A percentile compares a stretch with the other conserved stretches of the same genome.
These are phyloP conservation scores for Bellardia bayeri DNA, from an alignment of 2,888 invertebrate species.

Conservation along the genomic window DNA sequence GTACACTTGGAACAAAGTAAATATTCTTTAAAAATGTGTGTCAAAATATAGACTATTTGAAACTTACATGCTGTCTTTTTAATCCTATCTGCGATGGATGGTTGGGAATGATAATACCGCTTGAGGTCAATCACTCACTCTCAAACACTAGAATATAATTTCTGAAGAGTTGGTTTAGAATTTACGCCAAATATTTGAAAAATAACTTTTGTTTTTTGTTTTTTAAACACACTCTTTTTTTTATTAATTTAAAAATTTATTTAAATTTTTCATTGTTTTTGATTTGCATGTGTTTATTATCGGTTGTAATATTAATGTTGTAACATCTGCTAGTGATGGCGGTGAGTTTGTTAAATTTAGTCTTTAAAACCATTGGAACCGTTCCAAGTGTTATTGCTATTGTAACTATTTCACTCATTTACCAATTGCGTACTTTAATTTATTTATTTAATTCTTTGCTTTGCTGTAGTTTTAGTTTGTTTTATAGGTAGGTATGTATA, in stretches of 20 bases:
- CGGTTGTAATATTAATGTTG: conserved; percentile 41
- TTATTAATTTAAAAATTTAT: conserved; percentile 49
- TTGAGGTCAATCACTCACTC: conserved; percentile 52
- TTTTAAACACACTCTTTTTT: not conserved
- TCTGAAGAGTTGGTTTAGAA: conserved; percentile 5
- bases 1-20: not conserved
- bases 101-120: conserved; percentile 8
- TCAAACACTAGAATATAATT: not conserved
- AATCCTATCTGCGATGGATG: not conserved
- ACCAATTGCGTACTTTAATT: conserved; percentile 54
- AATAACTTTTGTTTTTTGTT: conserved; percentile 24
- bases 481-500: not conserved
- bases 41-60: not conserved
- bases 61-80: conserved; percentile 50
- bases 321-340: conserved; percentile 1
- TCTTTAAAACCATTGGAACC: conserved; percentile 65
- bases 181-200: conserved; percentile 13
- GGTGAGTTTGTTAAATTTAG: conserved; percentile 17
- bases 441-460: not conserved
- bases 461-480: not conserved
- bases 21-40: not conserved
- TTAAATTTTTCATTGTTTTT: conserved; percentile 47
- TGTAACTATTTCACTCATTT: conserved; percentile 56
- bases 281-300: conserved; percentile 48
- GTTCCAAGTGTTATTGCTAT: conserved; percentile 54